A percentile compares a stretch with the other conserved stretches of the same genome.
Evolutionary conservation across 2,113 vertebrate species (phyloP).

Genomic region (Octodon degus): DNA sequence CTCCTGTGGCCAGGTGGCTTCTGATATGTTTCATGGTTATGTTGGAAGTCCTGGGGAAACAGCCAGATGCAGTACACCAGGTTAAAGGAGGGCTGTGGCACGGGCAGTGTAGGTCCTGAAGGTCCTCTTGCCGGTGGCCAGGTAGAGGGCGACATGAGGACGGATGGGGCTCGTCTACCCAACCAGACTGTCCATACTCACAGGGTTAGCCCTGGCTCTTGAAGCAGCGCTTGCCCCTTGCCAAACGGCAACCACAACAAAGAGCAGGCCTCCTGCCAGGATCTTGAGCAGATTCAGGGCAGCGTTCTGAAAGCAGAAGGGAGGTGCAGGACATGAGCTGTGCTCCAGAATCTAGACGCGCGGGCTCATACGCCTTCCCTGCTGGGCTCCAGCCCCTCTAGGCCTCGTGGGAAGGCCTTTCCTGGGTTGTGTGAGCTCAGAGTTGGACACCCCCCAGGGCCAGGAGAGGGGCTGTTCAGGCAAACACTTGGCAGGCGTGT

Average conservation of each 20-base stretch:
- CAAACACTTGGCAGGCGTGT: too few relatives aligned
- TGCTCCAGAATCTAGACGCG: too few relatives aligned
- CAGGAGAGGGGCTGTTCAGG: not conserved
- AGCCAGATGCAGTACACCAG: not conserved
- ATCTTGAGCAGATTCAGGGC: accelerated
- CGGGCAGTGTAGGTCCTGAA: accelerated
- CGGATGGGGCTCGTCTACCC: not conserved
- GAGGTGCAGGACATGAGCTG: accelerated
- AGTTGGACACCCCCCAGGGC: not conserved
- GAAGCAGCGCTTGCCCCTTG: not conserved
- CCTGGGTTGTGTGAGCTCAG: not conserved
- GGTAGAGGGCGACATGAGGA: not conserved
- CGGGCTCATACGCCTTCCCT: not conserved
- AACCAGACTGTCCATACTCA: not conserved
- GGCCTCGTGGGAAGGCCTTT: not conserved
- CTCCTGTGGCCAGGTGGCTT: not conserved
- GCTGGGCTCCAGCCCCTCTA: not conserved
- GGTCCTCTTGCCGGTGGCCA: not conserved
- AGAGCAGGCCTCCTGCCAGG: not conserved
- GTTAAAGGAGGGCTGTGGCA: not conserved
- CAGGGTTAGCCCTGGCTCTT: not conserved
- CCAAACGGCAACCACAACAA: accelerated
- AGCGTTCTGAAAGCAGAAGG: accelerated
- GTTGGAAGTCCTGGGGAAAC: constrained; percentile 9
- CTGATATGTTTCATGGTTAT: not conserved